These are phyloP conservation scores for Cyclophora punctaria DNA, from an alignment of 2,888 invertebrate species.

Conservation along the genomic window DNA sequence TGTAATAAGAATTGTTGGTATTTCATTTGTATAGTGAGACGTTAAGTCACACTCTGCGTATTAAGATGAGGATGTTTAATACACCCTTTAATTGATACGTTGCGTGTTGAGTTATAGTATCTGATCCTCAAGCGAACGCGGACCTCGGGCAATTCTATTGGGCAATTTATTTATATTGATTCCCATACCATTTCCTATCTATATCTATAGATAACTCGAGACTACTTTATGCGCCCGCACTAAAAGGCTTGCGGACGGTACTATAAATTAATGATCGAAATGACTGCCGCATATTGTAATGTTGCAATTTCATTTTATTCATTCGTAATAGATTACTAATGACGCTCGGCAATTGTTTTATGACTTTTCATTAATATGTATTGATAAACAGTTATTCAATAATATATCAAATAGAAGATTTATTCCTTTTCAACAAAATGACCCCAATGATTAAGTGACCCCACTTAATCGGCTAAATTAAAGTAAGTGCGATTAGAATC, in stretches of 20 bases:
- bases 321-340: no score
- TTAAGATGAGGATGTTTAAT: slow-evolving; percentile 52
- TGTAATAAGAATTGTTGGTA: background rate
- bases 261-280: slow-evolving; percentile 19
- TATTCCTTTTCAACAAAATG: no score
- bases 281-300: slow-evolving; percentile 13
- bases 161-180: slow-evolving; percentile 68
- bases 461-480: no score
- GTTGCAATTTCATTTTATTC: no score
- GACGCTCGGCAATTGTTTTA: no score
- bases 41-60: slow-evolving; percentile 43
- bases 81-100: slow-evolving; percentile 67
- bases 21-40: slow-evolving; percentile 1
- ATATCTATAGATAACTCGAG: slow-evolving; percentile 42
- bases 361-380: no score
- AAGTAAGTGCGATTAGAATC: no score
- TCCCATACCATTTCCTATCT: slow-evolving; percentile 54
- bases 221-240: slow-evolving; percentile 42
- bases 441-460: no score
- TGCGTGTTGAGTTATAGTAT: slow-evolving; percentile 62
- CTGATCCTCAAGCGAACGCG: slow-evolving; percentile 48
- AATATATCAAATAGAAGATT: no score
- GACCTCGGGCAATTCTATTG: slow-evolving; percentile 61
- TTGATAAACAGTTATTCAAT: no score
- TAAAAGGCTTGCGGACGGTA: slow-evolving; percentile 21